Conservation (phyloP, 2,888 invertebrate species). For the Malacosoma neustria region DNA sequence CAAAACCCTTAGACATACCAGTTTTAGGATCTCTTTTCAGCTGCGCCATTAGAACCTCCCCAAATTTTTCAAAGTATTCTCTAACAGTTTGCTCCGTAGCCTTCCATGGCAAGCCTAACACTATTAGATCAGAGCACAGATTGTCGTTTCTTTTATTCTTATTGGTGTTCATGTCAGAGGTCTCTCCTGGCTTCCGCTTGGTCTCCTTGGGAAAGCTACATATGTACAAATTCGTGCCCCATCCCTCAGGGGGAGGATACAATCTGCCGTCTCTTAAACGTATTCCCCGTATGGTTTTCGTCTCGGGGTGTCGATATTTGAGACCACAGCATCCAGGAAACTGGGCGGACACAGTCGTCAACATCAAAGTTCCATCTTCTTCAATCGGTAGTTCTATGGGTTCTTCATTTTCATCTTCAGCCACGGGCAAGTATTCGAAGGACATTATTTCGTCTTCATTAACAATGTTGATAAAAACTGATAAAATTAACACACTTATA, state of each 20-base stretch:
- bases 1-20: conserved; percentile 98
- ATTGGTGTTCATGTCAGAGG: conserved; percentile 86
- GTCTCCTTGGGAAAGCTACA: conserved; percentile 93
- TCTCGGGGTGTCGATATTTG: conserved; percentile 96
- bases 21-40: conserved; percentile 93
- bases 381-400: conserved; percentile 97
- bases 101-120: conserved; percentile 98
- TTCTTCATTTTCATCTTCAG: conserved; percentile 98
- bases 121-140: conserved; percentile 96
- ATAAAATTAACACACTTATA: conserved; percentile 60
- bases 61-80: conserved; percentile 97
- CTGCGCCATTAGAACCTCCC: conserved; percentile 98
- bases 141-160: conserved; percentile 97
- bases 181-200: conserved; percentile 95
- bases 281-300: conserved; percentile 91
- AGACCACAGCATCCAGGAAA: conserved; percentile 97
- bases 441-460: conserved; percentile 72
- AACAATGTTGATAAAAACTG: conserved; percentile 53
- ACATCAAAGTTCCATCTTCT: conserved; percentile 93
- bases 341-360: conserved; percentile 96
- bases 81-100: conserved; percentile 96
- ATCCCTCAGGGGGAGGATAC: conserved; percentile 91
- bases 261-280: conserved; percentile 93
- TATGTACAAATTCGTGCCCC: conserved; percentile 86
- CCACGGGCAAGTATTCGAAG: conserved; percentile 88